phyloP scores from a whole-genome alignment of 92 coral and sea anemone genomes.

The Desmophyllum pertusum region DNA sequence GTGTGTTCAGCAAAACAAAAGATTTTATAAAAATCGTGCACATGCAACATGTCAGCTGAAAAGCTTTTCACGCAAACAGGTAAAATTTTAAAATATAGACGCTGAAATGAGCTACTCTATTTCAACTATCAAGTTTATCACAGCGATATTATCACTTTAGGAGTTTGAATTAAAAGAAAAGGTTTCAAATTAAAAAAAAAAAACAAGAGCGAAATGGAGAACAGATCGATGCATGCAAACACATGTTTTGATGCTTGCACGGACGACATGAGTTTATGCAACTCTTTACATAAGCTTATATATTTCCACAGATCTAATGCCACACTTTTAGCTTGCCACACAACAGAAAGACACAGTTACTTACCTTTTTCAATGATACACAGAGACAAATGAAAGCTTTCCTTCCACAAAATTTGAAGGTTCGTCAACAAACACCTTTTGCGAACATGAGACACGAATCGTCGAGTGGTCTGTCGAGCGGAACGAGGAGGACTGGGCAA shows the following conservation, averaged over 20 bases:
- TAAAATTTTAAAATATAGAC: neutral
- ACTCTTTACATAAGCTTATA: neutral
- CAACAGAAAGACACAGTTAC: neutral
- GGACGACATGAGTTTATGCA: neutral
- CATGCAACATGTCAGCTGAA: neutral
- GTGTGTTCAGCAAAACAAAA: neutral
- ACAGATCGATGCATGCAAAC: slow-evolving; percentile 6
- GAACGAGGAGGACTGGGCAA: slow-evolving; percentile 25
- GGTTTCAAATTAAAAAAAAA: neutral
- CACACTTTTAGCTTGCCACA: neutral
- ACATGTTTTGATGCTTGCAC: neutral
- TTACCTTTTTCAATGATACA: slow-evolving; percentile 16
- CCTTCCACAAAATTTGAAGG: neutral
- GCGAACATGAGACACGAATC: slow-evolving; percentile 11
- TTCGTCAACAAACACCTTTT: slow-evolving; percentile 8
- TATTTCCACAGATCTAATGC: neutral
- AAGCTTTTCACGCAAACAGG: neutral
- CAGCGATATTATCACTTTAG: neutral
- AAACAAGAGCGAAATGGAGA: neutral
- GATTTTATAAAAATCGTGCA: neutral
- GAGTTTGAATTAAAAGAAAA: neutral
- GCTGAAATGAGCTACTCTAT: neutral
- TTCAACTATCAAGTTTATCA: neutral
- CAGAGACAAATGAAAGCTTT: neutral
- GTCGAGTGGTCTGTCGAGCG: neutral